A percentile compares a stretch with the other conserved stretches of the same genome.
Evolutionary conservation across 2,888 invertebrate species (phyloP).

Genomic region (Coelogynopora nodosa): DNA sequence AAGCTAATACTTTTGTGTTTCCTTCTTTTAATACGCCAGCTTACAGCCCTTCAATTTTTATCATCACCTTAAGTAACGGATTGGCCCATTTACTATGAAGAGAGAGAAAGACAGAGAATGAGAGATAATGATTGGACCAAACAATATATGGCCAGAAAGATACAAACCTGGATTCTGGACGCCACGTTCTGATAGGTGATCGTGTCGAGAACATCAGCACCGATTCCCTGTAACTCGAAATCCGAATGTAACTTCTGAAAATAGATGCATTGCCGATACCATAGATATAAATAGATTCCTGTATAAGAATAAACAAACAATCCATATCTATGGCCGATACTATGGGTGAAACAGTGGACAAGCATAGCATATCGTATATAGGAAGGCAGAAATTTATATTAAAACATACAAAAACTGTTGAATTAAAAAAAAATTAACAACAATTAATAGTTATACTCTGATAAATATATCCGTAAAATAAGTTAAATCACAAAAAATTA

Average conservation of each 20-base stretch:
- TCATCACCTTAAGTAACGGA: background rate
- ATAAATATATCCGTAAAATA: background rate
- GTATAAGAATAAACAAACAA: too few species aligned
- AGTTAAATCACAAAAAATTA: background rate
- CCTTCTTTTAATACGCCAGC: too few species aligned
- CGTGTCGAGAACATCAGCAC: constrained; percentile 91
- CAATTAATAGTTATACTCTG: background rate
- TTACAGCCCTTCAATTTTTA: too few species aligned
- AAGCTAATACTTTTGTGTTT: too few species aligned
- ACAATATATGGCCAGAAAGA: background rate
- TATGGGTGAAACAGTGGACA: too few species aligned
- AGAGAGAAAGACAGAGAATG: background rate
- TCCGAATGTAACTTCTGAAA: constrained; percentile 93
- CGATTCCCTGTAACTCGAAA: constrained; percentile 96
- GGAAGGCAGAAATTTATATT: constrained; percentile 72
- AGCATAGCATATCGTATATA: too few species aligned
- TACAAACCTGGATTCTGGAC: constrained; percentile 81
- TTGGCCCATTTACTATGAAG: background rate
- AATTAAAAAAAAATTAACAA: background rate
- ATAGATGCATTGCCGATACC: constrained; percentile 53
- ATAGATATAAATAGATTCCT: constrained; percentile 95
- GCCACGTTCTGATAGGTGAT: constrained; percentile 88
- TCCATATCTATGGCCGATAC: too few species aligned
- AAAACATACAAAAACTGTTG: background rate
- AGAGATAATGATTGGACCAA: background rate